Evolutionary conservation across 53 echinoderm and acorn worm species (phyloP).

Genomic region (Actinopyga echinites): DNA sequence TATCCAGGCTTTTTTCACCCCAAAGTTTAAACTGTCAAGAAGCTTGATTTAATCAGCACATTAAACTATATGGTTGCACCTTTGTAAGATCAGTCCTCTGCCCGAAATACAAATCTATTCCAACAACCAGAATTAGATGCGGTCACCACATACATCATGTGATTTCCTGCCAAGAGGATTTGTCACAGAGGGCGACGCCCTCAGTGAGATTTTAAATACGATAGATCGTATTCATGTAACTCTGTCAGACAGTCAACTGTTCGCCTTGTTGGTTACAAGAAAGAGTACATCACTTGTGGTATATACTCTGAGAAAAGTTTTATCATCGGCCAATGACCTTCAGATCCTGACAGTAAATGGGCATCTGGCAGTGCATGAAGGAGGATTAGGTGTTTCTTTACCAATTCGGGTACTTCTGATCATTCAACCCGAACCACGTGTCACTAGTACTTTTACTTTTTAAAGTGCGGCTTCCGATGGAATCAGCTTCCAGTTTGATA

Average conservation of each 20-base stretch:
- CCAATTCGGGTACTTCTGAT: conserved; percentile 14
- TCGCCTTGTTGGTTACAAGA: neutral
- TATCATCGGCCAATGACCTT: conserved; percentile 21
- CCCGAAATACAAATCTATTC: neutral
- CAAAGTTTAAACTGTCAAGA: too few species aligned
- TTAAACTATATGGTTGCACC: neutral
- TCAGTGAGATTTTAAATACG: neutral
- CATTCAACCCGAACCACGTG: conserved; percentile 17
- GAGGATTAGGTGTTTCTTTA: conserved; percentile 11
- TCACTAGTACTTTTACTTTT: neutral
- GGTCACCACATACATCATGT: neutral
- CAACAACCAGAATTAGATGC: neutral
- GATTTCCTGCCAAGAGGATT: neutral
- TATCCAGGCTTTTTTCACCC: neutral
- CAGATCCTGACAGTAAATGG: neutral
- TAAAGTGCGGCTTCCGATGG: neutral
- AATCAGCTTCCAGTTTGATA: neutral
- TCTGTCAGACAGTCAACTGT: conserved; percentile 4
- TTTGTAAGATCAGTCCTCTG: neutral
- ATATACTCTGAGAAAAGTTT: conserved; percentile 1
- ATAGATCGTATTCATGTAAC: neutral
- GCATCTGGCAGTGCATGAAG: neutral
- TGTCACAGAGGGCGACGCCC: conserved; percentile 11
- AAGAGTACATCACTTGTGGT: neutral
- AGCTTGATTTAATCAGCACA: too few species aligned